phyloP scores from a whole-genome alignment of 2,797 vertebrate species.

The Alfaro cultratus region DNA sequence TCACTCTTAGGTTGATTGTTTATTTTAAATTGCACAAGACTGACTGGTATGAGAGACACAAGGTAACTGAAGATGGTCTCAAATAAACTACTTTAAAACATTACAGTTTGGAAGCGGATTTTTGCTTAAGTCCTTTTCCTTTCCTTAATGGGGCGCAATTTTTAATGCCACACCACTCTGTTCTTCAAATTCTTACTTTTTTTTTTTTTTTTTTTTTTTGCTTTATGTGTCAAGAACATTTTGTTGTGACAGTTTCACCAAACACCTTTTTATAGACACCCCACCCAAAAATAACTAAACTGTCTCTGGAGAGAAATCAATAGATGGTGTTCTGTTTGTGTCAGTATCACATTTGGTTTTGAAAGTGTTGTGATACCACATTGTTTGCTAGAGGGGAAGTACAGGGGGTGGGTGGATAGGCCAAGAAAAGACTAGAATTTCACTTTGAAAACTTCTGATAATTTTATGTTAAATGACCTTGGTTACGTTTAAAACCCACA shows the following conservation, averaged over 20 bases:
- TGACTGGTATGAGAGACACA: neutral
- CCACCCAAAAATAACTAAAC: slow-evolving; percentile 4
- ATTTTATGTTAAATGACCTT: neutral
- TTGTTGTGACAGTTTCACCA: slow-evolving; percentile 3
- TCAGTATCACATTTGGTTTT: neutral
- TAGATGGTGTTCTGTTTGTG: neutral
- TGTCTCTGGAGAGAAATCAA: slow-evolving; percentile 1
- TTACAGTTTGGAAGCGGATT: neutral
- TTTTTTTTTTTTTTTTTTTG: neutral
- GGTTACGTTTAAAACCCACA: neutral
- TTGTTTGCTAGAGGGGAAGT: neutral
- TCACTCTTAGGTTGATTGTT: neutral
- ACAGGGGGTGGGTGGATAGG: neutral
- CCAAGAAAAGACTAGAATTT: neutral
- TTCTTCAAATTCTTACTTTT: neutral
- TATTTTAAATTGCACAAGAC: neutral
- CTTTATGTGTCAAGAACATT: neutral
- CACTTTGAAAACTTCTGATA: neutral
- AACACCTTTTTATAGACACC: neutral
- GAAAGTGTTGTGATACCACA: neutral
- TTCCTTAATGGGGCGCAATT: neutral
- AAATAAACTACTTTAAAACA: neutral
- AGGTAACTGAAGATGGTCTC: neutral
- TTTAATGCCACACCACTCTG: slow-evolving; percentile 2
- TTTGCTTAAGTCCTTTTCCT: too few relatives aligned